phyloP scores from a whole-genome alignment of 2,797 vertebrate species.

The Epinephelus malabaricus region DNA sequence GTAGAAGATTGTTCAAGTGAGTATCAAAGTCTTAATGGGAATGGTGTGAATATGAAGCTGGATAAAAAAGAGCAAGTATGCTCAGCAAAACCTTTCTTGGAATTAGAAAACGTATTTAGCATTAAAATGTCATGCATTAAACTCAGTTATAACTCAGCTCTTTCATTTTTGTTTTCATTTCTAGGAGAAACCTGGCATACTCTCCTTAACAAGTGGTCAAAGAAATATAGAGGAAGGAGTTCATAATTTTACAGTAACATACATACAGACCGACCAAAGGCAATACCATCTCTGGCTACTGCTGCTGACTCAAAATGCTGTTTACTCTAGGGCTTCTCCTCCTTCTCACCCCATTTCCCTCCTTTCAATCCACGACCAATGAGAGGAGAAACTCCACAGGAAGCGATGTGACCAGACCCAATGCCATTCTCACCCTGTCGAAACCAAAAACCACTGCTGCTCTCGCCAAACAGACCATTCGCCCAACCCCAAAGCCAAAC shows the following conservation, averaged over 20 bases:
- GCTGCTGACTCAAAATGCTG: constrained; percentile 80
- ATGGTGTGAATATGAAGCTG: constrained; percentile 46
- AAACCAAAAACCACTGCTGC: constrained; percentile 79
- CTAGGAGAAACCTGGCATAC: constrained; percentile 70
- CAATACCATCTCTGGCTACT: constrained; percentile 52
- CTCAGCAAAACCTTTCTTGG: constrained; percentile 19
- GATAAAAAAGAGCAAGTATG: constrained; percentile 30
- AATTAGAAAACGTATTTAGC: constrained; percentile 11
- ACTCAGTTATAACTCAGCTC: constrained; percentile 41
- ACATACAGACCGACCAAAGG: constrained; percentile 59
- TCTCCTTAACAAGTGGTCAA: constrained; percentile 34
- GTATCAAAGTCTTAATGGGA: constrained; percentile 49
- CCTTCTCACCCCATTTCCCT: constrained; percentile 82
- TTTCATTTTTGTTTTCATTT: constrained; percentile 54
- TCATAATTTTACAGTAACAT: constrained; percentile 52
- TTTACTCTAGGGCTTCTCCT: constrained; percentile 82
- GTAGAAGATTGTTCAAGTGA: not conserved
- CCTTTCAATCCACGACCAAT: constrained; percentile 76
- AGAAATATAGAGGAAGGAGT: constrained; percentile 64
- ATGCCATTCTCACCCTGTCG: constrained; percentile 59
- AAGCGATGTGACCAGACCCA: constrained; percentile 74
- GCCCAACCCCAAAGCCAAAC: constrained; percentile 74
- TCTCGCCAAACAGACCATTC: constrained; percentile 63
- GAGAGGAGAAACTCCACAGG: constrained; percentile 80
- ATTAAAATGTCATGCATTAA: constrained; percentile 27